These are phyloP conservation scores for Labeo calbasu DNA, from an alignment of 2,797 vertebrate genomes.

Conservation along the genomic window DNA sequence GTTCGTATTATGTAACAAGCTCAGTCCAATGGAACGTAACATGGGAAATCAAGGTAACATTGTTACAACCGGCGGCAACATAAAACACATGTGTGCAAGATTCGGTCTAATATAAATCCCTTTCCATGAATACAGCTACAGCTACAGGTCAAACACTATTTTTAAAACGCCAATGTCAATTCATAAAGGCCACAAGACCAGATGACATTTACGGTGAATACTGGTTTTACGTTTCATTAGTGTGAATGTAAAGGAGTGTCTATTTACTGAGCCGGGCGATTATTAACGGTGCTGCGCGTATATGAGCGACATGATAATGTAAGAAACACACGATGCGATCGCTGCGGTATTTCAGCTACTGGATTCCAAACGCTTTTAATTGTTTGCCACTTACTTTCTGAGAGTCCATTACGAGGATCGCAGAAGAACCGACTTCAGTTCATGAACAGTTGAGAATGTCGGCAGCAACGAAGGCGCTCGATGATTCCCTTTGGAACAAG, in stretches of 20 bases:
- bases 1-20: neutral
- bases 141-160: conserved; percentile 1
- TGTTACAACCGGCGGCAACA: neutral
- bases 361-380: neutral
- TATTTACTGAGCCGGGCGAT: neutral
- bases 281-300: conserved; percentile 16
- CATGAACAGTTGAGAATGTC: conserved; percentile 54
- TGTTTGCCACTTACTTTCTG: conserved; percentile 63
- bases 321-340: neutral
- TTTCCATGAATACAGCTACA: neutral
- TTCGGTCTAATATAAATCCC: neutral
- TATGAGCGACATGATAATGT: neutral
- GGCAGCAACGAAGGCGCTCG: conserved; percentile 42
- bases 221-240: neutral
- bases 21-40: neutral
- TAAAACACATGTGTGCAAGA: neutral
- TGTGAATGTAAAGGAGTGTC: neutral
- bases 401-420: conserved; percentile 63
- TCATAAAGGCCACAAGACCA: neutral
- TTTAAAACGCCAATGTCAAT: neutral
- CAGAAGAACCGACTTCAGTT: conserved; percentile 30
- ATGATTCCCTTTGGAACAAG: conserved; percentile 49
- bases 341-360: neutral
- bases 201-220: neutral
- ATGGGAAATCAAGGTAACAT: neutral